A percentile compares a stretch with the other conserved stretches of the same genome.
phyloP scores from a whole-genome alignment of 2,888 invertebrate species.

The Hylaea fasciaria region DNA sequence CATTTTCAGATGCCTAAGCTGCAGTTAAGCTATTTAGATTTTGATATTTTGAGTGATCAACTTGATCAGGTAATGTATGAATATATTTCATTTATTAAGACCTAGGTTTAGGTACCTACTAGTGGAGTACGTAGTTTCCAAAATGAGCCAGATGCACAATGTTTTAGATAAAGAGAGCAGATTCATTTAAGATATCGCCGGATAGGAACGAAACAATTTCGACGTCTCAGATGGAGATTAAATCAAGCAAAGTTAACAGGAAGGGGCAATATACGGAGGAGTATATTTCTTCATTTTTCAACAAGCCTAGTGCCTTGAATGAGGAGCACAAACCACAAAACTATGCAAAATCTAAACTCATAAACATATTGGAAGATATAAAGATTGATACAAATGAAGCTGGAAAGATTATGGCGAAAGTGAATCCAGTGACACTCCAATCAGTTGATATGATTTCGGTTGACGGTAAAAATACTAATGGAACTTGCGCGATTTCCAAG shows the following conservation, averaged over 20 bases:
- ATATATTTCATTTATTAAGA: neutral
- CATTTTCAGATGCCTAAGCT: conserved; percentile 68
- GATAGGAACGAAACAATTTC: conserved; percentile 35
- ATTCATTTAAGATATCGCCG: conserved; percentile 42
- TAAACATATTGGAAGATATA: conserved; percentile 72
- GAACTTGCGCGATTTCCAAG: neutral
- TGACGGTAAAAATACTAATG: conserved; percentile 13
- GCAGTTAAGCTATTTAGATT: conserved; percentile 56
- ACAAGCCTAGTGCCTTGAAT: conserved; percentile 38
- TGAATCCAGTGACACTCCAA: conserved; percentile 57
- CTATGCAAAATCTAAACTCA: conserved; percentile 67
- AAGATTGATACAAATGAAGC: conserved; percentile 60
- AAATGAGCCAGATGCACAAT: neutral
- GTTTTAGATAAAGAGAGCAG: conserved; percentile 55
- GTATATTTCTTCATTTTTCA: conserved; percentile 54
- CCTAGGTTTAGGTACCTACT: too few relatives aligned
- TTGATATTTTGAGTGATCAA: conserved; percentile 60
- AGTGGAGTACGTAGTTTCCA: neutral
- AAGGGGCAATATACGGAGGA: conserved; percentile 35
- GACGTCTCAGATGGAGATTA: conserved; percentile 22
- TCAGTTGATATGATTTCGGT: conserved; percentile 55
- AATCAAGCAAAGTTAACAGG: conserved; percentile 37
- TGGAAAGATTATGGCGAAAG: conserved; percentile 59
- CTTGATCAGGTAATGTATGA: conserved; percentile 64
- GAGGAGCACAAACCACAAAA: conserved; percentile 46